Conservation (phyloP, 2,888 invertebrate genomes). For the Calameuta filiformis region DNA sequence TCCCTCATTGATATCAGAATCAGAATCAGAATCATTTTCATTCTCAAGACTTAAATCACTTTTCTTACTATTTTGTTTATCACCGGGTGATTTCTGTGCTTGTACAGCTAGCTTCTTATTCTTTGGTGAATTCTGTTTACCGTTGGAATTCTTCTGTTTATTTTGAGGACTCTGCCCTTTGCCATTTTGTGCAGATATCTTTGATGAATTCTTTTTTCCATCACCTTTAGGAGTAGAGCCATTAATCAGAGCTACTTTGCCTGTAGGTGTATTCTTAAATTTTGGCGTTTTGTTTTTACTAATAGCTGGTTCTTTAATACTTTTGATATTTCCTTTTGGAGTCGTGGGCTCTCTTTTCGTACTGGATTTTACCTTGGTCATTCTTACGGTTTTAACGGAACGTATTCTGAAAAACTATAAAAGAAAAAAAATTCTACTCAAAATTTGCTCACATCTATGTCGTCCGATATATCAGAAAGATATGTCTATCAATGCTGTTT, state of each 20-base stretch:
- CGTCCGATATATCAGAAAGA: background rate
- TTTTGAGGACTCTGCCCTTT: background rate
- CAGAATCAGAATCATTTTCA: conserved; percentile 13
- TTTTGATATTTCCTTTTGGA: conserved; percentile 16
- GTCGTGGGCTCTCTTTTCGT: background rate
- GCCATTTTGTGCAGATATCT: background rate
- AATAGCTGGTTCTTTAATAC: conserved; percentile 35
- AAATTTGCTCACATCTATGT: background rate
- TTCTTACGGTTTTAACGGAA: background rate
- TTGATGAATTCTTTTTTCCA: conserved; percentile 9
- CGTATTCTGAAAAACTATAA: background rate
- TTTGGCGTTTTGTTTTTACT: conserved; percentile 41
- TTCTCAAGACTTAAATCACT: conserved; percentile 2
- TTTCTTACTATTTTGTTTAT: conserved; percentile 17
- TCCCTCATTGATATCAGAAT: conserved; percentile 23
- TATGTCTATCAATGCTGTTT: background rate
- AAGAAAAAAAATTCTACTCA: background rate
- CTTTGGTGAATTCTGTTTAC: conserved; percentile 13
- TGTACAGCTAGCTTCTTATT: conserved; percentile 5
- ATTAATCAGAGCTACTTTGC: conserved; percentile 41
- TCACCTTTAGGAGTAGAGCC: conserved; percentile 12
- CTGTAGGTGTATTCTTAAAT: conserved; percentile 41
- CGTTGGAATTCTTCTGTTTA: conserved; percentile 14
- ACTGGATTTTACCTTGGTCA: background rate
- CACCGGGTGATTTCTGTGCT: background rate